A percentile compares a stretch with the other conserved stretches of the same genome.
Conservation (phyloP, 2,888 invertebrate genomes). For the Lithophane ornitopus region DNA sequence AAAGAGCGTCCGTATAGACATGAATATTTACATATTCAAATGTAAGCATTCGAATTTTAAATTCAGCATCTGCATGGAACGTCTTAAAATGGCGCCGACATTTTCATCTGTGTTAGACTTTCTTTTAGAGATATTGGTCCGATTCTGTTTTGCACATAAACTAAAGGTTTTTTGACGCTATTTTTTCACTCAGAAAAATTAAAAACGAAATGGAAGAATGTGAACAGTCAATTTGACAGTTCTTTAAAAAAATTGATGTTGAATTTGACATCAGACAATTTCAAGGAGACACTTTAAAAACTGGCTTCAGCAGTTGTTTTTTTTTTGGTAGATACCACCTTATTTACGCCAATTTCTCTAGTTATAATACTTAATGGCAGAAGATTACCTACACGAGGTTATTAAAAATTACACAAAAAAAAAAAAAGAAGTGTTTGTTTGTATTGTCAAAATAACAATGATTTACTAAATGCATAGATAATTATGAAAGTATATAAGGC, state of each 20-base stretch:
- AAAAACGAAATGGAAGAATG: neutral
- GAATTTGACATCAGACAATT: neutral
- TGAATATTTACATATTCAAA: slow-evolving; percentile 68
- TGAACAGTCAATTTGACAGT: neutral
- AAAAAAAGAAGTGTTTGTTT: no score
- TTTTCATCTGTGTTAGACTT: slow-evolving; percentile 44
- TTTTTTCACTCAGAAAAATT: neutral
- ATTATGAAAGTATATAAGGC: no score
- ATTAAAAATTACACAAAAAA: no score
- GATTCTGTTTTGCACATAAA: slow-evolving; percentile 16
- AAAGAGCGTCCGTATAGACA: slow-evolving; percentile 43
- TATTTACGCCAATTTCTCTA: neutral
- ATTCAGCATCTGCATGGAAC: slow-evolving; percentile 57
- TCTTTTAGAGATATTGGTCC: slow-evolving; percentile 14
- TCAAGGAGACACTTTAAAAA: neutral
- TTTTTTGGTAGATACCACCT: no score
- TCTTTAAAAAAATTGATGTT: neutral
- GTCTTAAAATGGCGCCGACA: slow-evolving; percentile 47
- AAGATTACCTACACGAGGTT: neutral
- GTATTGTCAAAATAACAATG: no score
- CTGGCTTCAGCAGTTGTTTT: fast-evolving
- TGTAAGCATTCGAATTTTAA: slow-evolving; percentile 66
- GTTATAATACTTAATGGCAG: neutral
- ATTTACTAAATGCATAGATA: no score
- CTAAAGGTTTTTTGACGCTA: neutral